phyloP scores from a whole-genome alignment of 2,888 invertebrate genomes.

The Diadegma fenestrale region DNA sequence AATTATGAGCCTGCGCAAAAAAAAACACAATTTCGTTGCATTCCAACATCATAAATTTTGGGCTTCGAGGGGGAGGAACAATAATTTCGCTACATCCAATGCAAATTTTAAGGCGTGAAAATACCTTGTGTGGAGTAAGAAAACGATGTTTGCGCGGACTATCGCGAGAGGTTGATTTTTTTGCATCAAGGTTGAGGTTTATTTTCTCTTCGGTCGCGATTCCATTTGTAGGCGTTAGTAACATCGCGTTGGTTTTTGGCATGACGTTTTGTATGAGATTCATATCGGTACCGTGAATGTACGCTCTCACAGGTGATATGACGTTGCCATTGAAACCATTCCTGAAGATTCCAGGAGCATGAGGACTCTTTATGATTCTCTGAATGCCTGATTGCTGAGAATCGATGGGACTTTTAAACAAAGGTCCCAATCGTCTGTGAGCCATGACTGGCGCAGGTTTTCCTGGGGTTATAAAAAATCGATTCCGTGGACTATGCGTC shows the following conservation, averaged over 20 bases:
- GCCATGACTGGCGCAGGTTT: constrained; percentile 64
- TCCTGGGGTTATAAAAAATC: constrained; percentile 77
- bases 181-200: constrained; percentile 71
- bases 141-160: not conserved
- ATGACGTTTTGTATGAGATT: constrained; percentile 77
- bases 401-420: constrained; percentile 67
- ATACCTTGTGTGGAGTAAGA: constrained; percentile 32
- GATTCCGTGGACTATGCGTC: constrained; percentile 22
- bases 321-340: constrained; percentile 74
- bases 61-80: not conserved
- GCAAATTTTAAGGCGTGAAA: constrained; percentile 44
- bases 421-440: constrained; percentile 66
- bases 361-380: constrained; percentile 68
- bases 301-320: constrained; percentile 79
- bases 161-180: constrained; percentile 38
- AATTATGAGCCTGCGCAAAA: too few relatives aligned
- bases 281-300: constrained; percentile 78
- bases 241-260: constrained; percentile 71
- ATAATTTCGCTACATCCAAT: not conserved
- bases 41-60: too few relatives aligned
- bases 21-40: too few relatives aligned
- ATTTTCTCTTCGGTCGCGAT: constrained; percentile 59
- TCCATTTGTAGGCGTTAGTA: constrained; percentile 73
- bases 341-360: constrained; percentile 69
- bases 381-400: not conserved